Percentiles rank a stretch among this genome's conserved stretches.
phyloP scores from a whole-genome alignment of 2,888 invertebrate species.

The Steromphala cineraria region DNA sequence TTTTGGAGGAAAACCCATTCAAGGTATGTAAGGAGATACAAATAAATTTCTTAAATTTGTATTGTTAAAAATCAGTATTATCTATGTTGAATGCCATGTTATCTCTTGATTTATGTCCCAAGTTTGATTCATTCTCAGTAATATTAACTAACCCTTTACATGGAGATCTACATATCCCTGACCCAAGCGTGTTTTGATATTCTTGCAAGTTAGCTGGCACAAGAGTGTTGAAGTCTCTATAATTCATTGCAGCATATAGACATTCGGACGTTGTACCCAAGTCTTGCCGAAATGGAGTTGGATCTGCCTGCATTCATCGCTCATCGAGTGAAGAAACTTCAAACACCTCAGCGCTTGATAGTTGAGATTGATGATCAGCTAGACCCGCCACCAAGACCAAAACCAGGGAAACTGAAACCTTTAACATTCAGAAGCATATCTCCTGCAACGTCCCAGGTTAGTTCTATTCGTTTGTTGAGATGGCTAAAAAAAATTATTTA shows the following conservation, averaged over 20 bases:
- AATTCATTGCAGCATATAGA: slow-evolving; percentile 51
- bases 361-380: slow-evolving; percentile 82
- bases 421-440: slow-evolving; percentile 76
- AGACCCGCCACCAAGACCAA: slow-evolving; percentile 79
- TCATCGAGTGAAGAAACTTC: slow-evolving; percentile 86
- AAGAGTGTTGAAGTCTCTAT: too few species aligned
- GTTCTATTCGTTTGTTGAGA: not conserved
- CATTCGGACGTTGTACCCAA: slow-evolving; percentile 59
- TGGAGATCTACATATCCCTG: too few species aligned
- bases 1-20: slow-evolving; percentile 84
- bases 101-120: too few species aligned
- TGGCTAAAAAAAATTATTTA: too few species aligned
- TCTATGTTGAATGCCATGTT: too few species aligned
- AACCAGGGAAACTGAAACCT: slow-evolving; percentile 82
- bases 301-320: slow-evolving; percentile 88
- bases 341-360: slow-evolving; percentile 83
- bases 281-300: slow-evolving; percentile 81
- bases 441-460: slow-evolving; percentile 42
- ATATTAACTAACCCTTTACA: too few species aligned
- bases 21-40: slow-evolving; percentile 77
- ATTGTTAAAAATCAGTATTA: too few species aligned
- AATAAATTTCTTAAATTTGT: too few species aligned
- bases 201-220: too few species aligned
- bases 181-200: too few species aligned
- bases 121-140: too few species aligned